Conservation (phyloP, 1,140 invertebrate genomes). For the Aricia agestis region DNA sequence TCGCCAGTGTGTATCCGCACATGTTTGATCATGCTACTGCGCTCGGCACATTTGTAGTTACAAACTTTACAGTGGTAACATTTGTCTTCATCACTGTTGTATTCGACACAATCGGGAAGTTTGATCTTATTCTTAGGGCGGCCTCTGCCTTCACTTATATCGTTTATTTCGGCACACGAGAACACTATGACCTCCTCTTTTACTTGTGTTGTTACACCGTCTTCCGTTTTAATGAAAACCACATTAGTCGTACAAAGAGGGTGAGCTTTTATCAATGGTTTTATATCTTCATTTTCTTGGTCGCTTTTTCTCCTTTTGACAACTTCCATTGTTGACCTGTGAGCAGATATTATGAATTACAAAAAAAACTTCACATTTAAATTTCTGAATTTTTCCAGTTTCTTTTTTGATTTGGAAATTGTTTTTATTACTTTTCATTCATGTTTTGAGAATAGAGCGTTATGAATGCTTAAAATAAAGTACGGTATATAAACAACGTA, state of each 20-base stretch:
- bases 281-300: neutral
- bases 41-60: constrained; percentile 2
- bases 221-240: constrained; percentile 1
- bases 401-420: neutral
- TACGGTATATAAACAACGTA: no score
- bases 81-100: neutral
- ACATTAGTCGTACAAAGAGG: constrained; percentile 7
- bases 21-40: constrained; percentile 8
- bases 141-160: neutral
- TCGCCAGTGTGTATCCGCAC: constrained; percentile 2
- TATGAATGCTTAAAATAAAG: no score
- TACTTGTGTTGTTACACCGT: neutral
- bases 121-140: neutral
- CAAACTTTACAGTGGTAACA: neutral
- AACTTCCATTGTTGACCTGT: neutral
- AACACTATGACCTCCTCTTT: constrained; percentile 2
- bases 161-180: neutral
- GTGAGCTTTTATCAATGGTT: neutral
- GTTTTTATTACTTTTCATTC: no score
- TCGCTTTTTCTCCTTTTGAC: neutral
- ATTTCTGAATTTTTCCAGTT: neutral
- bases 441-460: no score
- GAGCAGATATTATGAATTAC: no score
- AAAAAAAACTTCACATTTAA: no score
- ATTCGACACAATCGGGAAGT: neutral